These are phyloP conservation scores for Molossus molossus DNA, from an alignment of 2,797 vertebrate genomes.

Conservation along the genomic window DNA sequence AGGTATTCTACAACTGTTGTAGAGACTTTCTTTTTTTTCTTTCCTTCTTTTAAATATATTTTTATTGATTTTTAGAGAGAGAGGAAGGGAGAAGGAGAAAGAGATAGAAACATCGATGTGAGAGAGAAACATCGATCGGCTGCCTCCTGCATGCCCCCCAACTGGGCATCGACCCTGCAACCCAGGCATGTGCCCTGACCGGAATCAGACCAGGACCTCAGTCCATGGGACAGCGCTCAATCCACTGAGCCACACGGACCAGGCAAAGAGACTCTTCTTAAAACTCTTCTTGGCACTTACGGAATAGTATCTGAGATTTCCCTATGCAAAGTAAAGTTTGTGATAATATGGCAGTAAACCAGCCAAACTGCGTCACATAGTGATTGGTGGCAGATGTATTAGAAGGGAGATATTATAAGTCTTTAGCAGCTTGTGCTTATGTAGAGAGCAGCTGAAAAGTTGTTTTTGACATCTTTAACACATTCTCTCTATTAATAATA, in stretches of 20 bases:
- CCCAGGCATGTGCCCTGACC: too few relatives aligned
- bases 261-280: conserved; percentile 1
- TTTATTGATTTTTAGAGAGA: too few relatives aligned
- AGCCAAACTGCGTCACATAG: neutral
- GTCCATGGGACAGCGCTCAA: too few relatives aligned
- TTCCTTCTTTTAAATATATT: too few relatives aligned
- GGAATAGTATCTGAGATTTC: conserved; percentile 46
- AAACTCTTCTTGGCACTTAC: conserved; percentile 38
- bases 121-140: too few relatives aligned
- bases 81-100: too few relatives aligned
- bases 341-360: neutral
- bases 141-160: too few relatives aligned
- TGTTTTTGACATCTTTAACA: conserved; percentile 45
- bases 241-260: too few relatives aligned
- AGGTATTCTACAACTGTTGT: neutral
- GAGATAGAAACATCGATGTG: too few relatives aligned
- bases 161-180: too few relatives aligned
- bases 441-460: neutral
- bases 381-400: neutral
- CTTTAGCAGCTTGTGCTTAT: conserved; percentile 24
- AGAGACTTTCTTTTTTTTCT: too few relatives aligned
- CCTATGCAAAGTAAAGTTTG: neutral
- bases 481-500: neutral
- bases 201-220: too few relatives aligned
- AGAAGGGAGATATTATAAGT: neutral